Percentiles rank a stretch among this genome's conserved stretches.
Evolutionary conservation across 1,140 invertebrate species (phyloP).

Genomic region (Theocolax elegans): DNA sequence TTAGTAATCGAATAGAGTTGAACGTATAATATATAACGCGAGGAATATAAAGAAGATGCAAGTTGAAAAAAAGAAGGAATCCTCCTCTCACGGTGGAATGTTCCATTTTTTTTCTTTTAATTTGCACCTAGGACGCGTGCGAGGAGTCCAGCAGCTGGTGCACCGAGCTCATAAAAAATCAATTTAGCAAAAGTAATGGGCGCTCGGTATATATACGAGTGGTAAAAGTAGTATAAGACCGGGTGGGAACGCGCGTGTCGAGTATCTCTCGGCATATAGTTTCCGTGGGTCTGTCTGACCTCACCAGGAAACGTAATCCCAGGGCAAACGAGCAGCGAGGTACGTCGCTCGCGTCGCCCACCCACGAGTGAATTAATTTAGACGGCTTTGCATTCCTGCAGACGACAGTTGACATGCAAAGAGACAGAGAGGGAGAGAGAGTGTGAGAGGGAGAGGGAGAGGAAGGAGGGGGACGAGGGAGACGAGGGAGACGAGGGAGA

Average conservation of each 20-base stretch:
- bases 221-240: too few species aligned
- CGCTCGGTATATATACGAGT: background rate
- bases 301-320: conserved; percentile 19
- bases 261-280: conserved; percentile 12
- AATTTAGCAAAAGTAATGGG: conserved; percentile 33
- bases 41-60: background rate
- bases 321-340: conserved; percentile 4
- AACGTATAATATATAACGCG: background rate
- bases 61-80: background rate
- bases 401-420: conserved; percentile 36
- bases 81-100: too few species aligned
- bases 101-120: background rate
- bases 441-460: too few species aligned
- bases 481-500: too few species aligned
- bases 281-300: background rate
- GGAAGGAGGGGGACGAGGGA: too few species aligned
- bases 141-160: background rate
- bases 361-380: conserved; percentile 33
- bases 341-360: background rate
- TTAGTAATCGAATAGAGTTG: conserved; percentile 1
- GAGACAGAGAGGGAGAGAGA: conserved; percentile 17
- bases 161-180: conserved; percentile 34
- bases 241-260: background rate
- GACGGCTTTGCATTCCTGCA: conserved; percentile 21
- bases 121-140: background rate